Evolutionary conservation across 2,888 invertebrate species (phyloP).

Genomic region (Hermaeophaga mercurialis): DNA sequence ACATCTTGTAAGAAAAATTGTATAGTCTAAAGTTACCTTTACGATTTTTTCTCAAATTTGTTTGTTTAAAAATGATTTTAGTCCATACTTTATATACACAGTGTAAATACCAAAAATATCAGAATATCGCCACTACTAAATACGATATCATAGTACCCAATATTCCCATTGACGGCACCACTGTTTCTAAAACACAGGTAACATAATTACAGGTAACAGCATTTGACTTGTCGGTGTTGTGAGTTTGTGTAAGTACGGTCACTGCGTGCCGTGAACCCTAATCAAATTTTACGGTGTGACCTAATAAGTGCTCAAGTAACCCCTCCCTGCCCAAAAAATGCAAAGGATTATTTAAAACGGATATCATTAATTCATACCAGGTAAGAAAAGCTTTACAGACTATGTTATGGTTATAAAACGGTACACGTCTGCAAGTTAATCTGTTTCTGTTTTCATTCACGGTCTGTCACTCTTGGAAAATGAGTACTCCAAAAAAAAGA

Average conservation of each 20-base stretch:
- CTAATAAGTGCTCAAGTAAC: constrained; percentile 9
- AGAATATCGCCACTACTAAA: constrained; percentile 1
- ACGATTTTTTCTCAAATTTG: constrained; percentile 10
- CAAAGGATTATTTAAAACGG: constrained; percentile 28
- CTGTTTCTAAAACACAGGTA: constrained; percentile 38
- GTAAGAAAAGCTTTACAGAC: constrained; percentile 9
- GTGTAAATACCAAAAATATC: no score
- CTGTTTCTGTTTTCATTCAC: constrained; percentile 27
- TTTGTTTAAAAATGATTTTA: no score
- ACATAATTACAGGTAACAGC: constrained; percentile 46
- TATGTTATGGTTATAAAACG: constrained; percentile 21
- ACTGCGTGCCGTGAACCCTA: constrained; percentile 14
- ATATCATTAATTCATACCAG: constrained; percentile 9
- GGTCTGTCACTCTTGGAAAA: constrained; percentile 28
- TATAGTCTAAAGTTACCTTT: no score
- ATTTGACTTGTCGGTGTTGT: constrained; percentile 37
- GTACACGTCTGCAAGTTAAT: constrained; percentile 36
- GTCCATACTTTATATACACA: no score
- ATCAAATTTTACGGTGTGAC: constrained; percentile 10
- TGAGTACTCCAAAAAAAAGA: constrained; percentile 10
- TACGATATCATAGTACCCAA: constrained; percentile 27
- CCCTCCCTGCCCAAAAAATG: constrained; percentile 17
- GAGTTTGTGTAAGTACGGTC: constrained; percentile 7
- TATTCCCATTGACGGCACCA: constrained; percentile 40
- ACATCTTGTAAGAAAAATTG: no score